These are phyloP conservation scores for Blastobasis adustella DNA, from an alignment of 2,888 invertebrate species.

Conservation along the genomic window DNA sequence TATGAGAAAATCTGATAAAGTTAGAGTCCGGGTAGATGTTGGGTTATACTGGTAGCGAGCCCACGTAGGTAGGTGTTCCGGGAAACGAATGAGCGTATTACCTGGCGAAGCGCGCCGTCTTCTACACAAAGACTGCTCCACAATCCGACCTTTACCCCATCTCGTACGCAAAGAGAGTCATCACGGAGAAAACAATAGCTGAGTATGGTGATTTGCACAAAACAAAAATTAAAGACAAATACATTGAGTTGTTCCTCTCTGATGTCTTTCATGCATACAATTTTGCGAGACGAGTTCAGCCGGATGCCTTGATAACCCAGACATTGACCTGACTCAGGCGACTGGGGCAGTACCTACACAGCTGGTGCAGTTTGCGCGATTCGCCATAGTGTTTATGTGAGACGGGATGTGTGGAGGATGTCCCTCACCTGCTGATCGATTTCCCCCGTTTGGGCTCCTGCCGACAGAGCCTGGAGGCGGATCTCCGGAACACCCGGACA, in stretches of 20 bases:
- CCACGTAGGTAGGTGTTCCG: not conserved
- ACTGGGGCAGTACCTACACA: not conserved
- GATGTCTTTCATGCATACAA: not conserved
- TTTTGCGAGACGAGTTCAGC: not conserved
- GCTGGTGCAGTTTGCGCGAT: not conserved
- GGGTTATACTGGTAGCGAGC: not conserved
- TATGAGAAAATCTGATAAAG: not conserved
- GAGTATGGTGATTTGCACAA: not conserved
- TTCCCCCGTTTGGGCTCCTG: not conserved
- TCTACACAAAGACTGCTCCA: not conserved
- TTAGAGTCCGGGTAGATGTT: not conserved
- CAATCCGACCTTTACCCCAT: not conserved
- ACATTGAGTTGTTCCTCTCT: not conserved
- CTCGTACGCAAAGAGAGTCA: not conserved
- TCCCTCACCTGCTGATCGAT: slow-evolving; percentile 3
- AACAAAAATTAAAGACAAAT: not conserved
- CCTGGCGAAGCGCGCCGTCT: not conserved
- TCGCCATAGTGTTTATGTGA: not conserved
- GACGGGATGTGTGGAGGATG: not conserved
- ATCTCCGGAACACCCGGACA: not conserved
- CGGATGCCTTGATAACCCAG: not conserved
- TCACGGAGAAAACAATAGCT: not conserved
- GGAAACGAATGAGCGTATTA: not conserved
- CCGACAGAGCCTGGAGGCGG: not conserved
- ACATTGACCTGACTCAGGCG: not conserved